Base-by-base conservation (phyloP, 1,140 invertebrate genomes). In the Eupristina koningsbergeri region DNA sequence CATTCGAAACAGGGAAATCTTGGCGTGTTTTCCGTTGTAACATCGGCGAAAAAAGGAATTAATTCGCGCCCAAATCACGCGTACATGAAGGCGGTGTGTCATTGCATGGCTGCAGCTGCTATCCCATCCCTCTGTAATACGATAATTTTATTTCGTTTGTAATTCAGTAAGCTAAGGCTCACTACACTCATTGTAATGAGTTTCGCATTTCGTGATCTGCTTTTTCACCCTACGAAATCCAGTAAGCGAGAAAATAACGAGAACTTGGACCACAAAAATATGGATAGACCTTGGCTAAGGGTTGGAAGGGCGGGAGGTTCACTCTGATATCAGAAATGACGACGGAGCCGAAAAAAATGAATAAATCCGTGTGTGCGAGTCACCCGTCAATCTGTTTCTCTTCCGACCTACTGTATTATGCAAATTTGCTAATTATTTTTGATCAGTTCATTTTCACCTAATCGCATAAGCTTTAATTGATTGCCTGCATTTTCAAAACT, bases 151-250 rank as follows among this genome's bases (percentile, higher is more conserved):
- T 86, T 88, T 88, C 87, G 87, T 89, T 89, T 86, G 86, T 88
- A 86, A 88, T 89, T 80, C 87, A 87, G 88, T 89, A 89, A 90
- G 88, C 88, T 85, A 85, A 89, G 86, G 87, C 88, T 89, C 88
- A 88, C 89, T 89, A 90, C 84, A 85, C 80, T 73, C 86, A 86
- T 86, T 79, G 85, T 90, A 90, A 90, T 88, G 89, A 90, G 89
- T 90, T 87, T 89, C 89, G 86, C 84, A 84, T 90, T 89, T 88
- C 89, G 81, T 78, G 84, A 86, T 87, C 78, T 83, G 76, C 73
- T 47, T 81, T 84, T 85, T 86, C 75, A 58, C 45, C 80, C 76
- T 11, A 36, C 80, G 84, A 86, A 86, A 85, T 86, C n/a, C 69
- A 81, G 82, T 85, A 83, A 69, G 39, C 19, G 45, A 78, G 69